Evolutionary conservation across 2,797 vertebrate species (phyloP).

Genomic region (Pogoniulus pusillus): DNA sequence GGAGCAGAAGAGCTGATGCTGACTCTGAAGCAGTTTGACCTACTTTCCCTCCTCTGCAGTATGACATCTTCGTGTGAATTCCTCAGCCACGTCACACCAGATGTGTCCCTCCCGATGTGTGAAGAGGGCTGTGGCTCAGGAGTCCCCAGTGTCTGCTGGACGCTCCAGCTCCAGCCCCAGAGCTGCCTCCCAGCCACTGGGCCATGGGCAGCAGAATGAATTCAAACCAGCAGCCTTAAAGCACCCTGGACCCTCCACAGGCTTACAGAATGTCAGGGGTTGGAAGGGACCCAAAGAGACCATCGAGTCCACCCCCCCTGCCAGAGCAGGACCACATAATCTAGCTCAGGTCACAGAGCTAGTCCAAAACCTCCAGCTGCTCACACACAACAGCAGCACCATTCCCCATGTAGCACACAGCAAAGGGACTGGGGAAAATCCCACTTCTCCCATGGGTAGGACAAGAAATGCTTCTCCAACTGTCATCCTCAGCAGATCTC

Average conservation of each 20-base stretch:
- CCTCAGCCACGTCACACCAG: background rate
- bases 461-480: background rate
- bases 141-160: background rate
- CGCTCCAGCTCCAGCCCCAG: background rate
- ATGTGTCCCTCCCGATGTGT: background rate
- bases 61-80: background rate
- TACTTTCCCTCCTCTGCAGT: background rate
- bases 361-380: background rate
- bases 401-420: background rate
- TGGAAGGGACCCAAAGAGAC: too few species aligned
- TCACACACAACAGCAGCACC: background rate
- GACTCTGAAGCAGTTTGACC: background rate
- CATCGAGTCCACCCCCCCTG: too few species aligned
- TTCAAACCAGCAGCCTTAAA: background rate
- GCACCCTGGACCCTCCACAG: rapidly evolving
- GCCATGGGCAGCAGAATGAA: background rate
- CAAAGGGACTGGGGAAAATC: background rate
- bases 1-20: background rate
- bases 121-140: background rate
- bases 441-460: background rate
- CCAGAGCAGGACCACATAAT: too few species aligned
- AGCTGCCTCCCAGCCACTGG: rapidly evolving
- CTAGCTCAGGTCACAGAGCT: too few species aligned
- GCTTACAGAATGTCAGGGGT: too few species aligned
- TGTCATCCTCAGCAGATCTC: background rate